A percentile compares a stretch with the other conserved stretches of the same genome.
phyloP scores from a whole-genome alignment of 2,797 vertebrate genomes.

The Mormyrus hasselquistii region DNA sequence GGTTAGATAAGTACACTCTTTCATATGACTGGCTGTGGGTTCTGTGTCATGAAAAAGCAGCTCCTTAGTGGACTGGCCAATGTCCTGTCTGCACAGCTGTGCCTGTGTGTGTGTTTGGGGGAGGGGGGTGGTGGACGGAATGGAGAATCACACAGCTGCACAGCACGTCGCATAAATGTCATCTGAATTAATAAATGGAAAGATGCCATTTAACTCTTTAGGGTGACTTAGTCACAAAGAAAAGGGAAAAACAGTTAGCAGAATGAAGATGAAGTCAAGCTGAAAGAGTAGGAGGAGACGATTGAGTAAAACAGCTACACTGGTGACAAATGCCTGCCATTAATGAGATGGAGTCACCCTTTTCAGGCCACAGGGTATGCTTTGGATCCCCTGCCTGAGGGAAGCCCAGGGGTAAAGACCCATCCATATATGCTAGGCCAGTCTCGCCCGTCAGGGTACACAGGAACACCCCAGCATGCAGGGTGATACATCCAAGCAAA shows the following conservation, averaged over 20 bases:
- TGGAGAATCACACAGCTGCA: background rate
- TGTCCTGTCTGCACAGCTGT: background rate
- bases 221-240: background rate
- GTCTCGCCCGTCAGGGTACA: background rate
- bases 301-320: background rate
- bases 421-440: background rate
- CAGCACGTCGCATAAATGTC: background rate
- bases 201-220: conserved; percentile 1
- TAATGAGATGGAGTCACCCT: background rate
- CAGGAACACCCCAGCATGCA: background rate
- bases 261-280: background rate
- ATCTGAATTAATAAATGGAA: conserved; percentile 3
- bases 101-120: background rate
- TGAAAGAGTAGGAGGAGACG: no score
- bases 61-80: background rate
- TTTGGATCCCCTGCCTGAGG: background rate
- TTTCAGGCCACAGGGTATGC: background rate
- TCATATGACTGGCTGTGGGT: background rate
- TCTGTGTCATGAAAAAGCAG: background rate
- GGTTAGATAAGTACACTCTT: background rate
- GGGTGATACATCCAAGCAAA: background rate
- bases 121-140: background rate
- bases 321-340: background rate
- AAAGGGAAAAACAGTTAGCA: background rate
- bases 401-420: background rate